A percentile compares a stretch with the other conserved stretches of the same genome.
These are phyloP conservation scores for Synanthedon vespiformis DNA, from an alignment of 2,888 invertebrate species.

Conservation along the genomic window DNA sequence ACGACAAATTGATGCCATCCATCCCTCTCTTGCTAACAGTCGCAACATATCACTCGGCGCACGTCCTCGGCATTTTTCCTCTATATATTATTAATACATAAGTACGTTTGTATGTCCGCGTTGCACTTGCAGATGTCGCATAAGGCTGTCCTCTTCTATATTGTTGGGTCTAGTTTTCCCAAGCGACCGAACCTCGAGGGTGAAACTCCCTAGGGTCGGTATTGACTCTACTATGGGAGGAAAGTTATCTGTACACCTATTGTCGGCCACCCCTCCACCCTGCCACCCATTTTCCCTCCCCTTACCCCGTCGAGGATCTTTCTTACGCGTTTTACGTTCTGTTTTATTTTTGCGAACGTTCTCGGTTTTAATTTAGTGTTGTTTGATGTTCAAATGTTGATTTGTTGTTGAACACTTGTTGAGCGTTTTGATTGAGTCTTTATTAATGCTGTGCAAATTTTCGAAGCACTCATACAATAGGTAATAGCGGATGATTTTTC, in stretches of 20 bases:
- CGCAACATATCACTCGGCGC: slow-evolving; percentile 67
- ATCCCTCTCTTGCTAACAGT: slow-evolving; percentile 68
- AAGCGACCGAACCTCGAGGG: slow-evolving; percentile 68
- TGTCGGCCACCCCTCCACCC: slow-evolving; percentile 50
- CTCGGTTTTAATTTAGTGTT: slow-evolving; percentile 10
- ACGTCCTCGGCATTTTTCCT: slow-evolving; percentile 70
- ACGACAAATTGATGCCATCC: slow-evolving; percentile 69
- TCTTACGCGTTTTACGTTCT: slow-evolving; percentile 68
- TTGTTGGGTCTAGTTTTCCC: slow-evolving; percentile 72
- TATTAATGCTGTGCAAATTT: too few species aligned
- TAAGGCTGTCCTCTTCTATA: slow-evolving; percentile 62
- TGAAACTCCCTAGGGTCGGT: slow-evolving; percentile 69
- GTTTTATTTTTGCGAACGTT: slow-evolving; percentile 36
- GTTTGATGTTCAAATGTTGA: slow-evolving; percentile 8
- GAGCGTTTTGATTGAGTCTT: slow-evolving; percentile 6
- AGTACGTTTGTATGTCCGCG: slow-evolving; percentile 53
- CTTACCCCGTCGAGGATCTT: slow-evolving; percentile 41
- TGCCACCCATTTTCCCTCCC: slow-evolving; percentile 30
- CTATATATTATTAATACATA: slow-evolving; percentile 71
- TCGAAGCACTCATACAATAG: too few species aligned
- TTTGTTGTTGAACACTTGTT: slow-evolving; percentile 16
- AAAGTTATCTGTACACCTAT: slow-evolving; percentile 71
- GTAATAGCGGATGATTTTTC: background rate
- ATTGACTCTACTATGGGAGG: slow-evolving; percentile 70
- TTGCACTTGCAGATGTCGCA: slow-evolving; percentile 29